These are phyloP conservation scores for Diabrotica balteata DNA, from an alignment of 2,888 invertebrate genomes.

Conservation along the genomic window DNA sequence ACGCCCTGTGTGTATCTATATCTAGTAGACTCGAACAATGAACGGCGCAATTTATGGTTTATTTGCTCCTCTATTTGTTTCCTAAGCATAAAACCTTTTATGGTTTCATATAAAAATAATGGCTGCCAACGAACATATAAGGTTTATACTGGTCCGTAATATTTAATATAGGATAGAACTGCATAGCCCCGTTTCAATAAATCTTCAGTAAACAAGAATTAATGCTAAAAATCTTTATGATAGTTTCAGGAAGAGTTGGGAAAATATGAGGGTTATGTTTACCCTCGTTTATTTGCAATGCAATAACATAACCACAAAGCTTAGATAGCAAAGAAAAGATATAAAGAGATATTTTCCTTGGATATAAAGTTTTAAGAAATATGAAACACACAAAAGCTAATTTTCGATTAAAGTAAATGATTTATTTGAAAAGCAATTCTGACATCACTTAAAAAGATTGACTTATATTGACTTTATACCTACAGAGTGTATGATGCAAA, in stretches of 20 bases:
- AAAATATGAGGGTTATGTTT: neutral
- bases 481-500: no score
- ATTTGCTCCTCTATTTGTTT: slow-evolving; percentile 14
- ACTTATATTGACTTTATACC: no score
- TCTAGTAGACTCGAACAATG: slow-evolving; percentile 4
- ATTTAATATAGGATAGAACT: slow-evolving; percentile 1
- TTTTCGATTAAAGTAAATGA: no score
- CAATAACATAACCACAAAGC: neutral
- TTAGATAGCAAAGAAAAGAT: neutral
- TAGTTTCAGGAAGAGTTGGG: neutral
- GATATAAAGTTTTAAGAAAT: no score
- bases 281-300: neutral
- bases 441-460: no score
- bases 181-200: slow-evolving; percentile 14
- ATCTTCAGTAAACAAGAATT: slow-evolving; percentile 9
- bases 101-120: slow-evolving; percentile 24
- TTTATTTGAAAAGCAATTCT: no score
- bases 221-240: slow-evolving; percentile 7
- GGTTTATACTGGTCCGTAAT: slow-evolving; percentile 14
- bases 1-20: no score
- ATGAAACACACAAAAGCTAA: no score
- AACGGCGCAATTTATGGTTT: slow-evolving; percentile 9
- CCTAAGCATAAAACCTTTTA: slow-evolving; percentile 14
- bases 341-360: neutral
- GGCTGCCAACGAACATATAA: slow-evolving; percentile 9